These are phyloP conservation scores for Gallinago solitaria DNA, from an alignment of 2,797 vertebrate species.

Conservation along the genomic window DNA sequence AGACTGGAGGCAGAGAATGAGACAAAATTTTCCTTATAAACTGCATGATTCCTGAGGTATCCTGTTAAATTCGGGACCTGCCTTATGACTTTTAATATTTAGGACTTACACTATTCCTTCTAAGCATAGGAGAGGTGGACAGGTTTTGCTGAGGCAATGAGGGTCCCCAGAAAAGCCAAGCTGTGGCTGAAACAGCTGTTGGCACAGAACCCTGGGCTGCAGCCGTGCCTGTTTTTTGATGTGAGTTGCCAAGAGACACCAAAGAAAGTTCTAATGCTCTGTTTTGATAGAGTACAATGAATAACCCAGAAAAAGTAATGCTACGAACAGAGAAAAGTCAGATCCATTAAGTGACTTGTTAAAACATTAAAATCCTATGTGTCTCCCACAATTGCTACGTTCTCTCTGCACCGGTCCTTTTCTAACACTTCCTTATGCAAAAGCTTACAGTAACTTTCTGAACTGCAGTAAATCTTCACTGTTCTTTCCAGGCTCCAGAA, in stretches of 20 bases:
- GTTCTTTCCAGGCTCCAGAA: neutral
- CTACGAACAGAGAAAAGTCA: neutral
- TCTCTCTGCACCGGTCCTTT: neutral
- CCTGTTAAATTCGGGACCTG: neutral
- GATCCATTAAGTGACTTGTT: neutral
- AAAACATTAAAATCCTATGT: neutral
- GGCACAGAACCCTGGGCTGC: neutral
- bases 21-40: neutral
- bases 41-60: neutral
- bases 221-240: neutral
- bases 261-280: neutral
- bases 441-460: neutral
- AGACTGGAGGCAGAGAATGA: neutral
- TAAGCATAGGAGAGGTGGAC: neutral
- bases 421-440: neutral
- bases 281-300: neutral
- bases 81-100: neutral
- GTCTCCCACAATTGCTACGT: neutral
- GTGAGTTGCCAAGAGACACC: neutral
- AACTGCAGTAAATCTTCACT: neutral
- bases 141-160: neutral
- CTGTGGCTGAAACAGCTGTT: neutral
- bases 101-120: neutral
- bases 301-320: neutral
- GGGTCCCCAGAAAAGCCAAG: neutral